These are phyloP conservation scores for Drosophila fulvimacula DNA, from an alignment of 2,888 invertebrate genomes.

Conservation along the genomic window DNA sequence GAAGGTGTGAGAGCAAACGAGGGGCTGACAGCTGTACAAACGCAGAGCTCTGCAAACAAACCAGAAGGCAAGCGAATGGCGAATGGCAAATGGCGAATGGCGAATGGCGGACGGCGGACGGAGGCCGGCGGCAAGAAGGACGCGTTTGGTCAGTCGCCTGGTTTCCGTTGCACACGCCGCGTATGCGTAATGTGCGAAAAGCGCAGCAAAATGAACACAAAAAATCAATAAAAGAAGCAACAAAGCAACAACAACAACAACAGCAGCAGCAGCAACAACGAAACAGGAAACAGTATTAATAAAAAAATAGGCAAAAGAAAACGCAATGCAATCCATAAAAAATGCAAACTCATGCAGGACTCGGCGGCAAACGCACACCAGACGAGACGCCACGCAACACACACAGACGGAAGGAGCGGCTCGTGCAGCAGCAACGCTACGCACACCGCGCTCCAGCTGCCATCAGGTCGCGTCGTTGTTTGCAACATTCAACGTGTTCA, in stretches of 20 bases:
- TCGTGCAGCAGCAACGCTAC: neutral
- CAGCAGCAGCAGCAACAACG: constrained; percentile 6
- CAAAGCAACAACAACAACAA: neutral
- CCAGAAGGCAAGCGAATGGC: constrained; percentile 20
- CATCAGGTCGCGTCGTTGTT: constrained; percentile 33
- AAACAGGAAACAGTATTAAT: constrained; percentile 18
- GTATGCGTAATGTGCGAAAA: constrained; percentile 65
- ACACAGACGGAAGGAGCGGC: neutral
- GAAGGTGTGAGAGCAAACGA: constrained; percentile 51
- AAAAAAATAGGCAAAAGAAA: constrained; percentile 46
- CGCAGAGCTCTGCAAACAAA: constrained; percentile 75
- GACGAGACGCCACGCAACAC: neutral
- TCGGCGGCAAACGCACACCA: constrained; percentile 5
- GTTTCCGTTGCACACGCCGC: constrained; percentile 81
- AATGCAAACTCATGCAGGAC: constrained; percentile 49
- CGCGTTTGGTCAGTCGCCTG: constrained; percentile 82
- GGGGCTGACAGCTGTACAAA: constrained; percentile 74
- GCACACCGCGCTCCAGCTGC: neutral
- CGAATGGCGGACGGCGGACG: neutral
- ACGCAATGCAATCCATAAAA: constrained; percentile 50
- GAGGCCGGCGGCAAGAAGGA: constrained; percentile 50
- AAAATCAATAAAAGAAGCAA: constrained; percentile 60
- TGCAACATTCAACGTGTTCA: constrained; percentile 57
- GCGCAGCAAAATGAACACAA: constrained; percentile 60
- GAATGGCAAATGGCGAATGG: neutral